phyloP scores from a whole-genome alignment of 2,888 invertebrate species.

The Entomobrya multifasciata region DNA sequence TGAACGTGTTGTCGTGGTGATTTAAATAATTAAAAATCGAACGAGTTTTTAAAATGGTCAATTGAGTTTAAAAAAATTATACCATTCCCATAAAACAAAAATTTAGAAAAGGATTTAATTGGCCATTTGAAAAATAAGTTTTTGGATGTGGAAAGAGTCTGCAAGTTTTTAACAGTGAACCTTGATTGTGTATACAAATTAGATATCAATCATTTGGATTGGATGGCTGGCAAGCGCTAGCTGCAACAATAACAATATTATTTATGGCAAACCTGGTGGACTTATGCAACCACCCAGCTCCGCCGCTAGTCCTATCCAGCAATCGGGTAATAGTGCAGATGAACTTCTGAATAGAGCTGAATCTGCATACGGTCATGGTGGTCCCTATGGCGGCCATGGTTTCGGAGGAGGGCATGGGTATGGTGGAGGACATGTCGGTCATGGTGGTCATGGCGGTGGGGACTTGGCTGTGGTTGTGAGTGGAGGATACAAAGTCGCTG shows the following conservation, averaged over 20 bases:
- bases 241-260: slow-evolving; percentile 40
- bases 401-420: slow-evolving; percentile 21
- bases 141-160: background rate
- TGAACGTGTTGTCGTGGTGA: too few relatives aligned
- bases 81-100: too few relatives aligned
- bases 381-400: background rate
- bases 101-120: background rate
- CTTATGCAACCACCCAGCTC: slow-evolving; percentile 16
- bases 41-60: background rate
- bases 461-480: slow-evolving; percentile 63
- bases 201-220: slow-evolving; percentile 53
- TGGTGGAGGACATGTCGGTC: background rate
- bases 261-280: slow-evolving; percentile 64
- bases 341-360: slow-evolving; percentile 63
- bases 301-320: background rate
- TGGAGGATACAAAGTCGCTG: slow-evolving; percentile 65
- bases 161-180: slow-evolving; percentile 11
- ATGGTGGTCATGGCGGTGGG: slow-evolving; percentile 28
- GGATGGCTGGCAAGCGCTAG: slow-evolving; percentile 11
- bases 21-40: background rate
- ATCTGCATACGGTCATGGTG: slow-evolving; percentile 55
- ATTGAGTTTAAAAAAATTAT: background rate
- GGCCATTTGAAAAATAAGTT: background rate
- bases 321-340: slow-evolving; percentile 34
- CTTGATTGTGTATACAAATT: slow-evolving; percentile 6